A percentile compares a stretch with the other conserved stretches of the same genome.
Evolutionary conservation across 1,140 invertebrate species (phyloP).

Genomic region (Adelges cooleyi): DNA sequence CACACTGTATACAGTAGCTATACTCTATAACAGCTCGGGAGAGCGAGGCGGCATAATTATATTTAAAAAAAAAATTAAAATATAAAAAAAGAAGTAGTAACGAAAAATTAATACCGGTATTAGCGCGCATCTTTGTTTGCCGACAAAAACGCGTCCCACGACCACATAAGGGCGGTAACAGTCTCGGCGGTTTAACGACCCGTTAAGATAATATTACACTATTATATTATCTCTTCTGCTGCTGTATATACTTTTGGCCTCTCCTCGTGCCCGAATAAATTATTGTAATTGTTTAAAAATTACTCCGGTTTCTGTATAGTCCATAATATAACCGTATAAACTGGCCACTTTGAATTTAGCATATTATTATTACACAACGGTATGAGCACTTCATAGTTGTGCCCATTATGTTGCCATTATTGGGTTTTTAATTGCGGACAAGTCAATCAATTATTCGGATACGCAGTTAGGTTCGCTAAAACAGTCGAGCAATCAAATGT

Average conservation of each 20-base stretch:
- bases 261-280: neutral
- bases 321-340: no score
- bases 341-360: no score
- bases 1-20: neutral
- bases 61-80: neutral
- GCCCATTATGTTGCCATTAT: no score
- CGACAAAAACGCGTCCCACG: neutral
- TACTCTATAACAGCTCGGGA: neutral
- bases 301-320: no score
- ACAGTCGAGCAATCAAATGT: no score
- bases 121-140: neutral
- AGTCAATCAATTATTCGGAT: no score
- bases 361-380: no score
- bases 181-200: neutral
- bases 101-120: neutral
- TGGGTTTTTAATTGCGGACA: no score
- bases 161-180: neutral
- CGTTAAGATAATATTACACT: constrained; percentile 13
- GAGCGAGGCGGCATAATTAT: neutral
- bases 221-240: no score
- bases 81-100: neutral
- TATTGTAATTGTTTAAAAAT: neutral
- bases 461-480: no score
- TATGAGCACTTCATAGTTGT: no score
- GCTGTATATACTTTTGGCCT: neutral